Conservation (phyloP, 2,113 vertebrate species). For the Zingel zingel region DNA sequence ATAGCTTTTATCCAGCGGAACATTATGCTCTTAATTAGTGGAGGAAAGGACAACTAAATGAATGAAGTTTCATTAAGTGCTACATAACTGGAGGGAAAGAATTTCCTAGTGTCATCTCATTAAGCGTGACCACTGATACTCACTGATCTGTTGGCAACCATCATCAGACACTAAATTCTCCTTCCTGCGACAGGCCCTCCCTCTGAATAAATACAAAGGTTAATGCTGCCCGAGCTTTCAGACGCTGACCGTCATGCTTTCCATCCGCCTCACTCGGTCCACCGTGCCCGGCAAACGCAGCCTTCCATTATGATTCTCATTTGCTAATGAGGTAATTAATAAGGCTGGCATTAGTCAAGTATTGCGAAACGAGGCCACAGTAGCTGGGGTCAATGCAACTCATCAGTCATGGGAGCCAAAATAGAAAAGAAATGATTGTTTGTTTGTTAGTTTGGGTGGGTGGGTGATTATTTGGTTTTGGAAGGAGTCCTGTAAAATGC, state of each 20-base stretch:
- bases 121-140: slow-evolving; percentile 47
- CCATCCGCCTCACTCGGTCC: slow-evolving; percentile 15
- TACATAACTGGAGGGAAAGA: slow-evolving; percentile 44
- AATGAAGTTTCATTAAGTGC: slow-evolving; percentile 42
- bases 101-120: slow-evolving; percentile 57
- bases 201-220: slow-evolving; percentile 49
- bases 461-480: slow-evolving; percentile 8
- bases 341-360: slow-evolving; percentile 40
- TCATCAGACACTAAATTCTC: slow-evolving; percentile 16
- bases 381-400: slow-evolving; percentile 22
- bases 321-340: slow-evolving; percentile 72
- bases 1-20: slow-evolving; percentile 48
- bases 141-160: slow-evolving; percentile 29
- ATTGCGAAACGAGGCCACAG: slow-evolving; percentile 8
- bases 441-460: slow-evolving; percentile 28
- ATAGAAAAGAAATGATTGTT: slow-evolving; percentile 14
- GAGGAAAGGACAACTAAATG: slow-evolving; percentile 39
- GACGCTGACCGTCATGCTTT: slow-evolving; percentile 23
- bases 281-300: slow-evolving; percentile 7
- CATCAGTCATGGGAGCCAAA: slow-evolving; percentile 26
- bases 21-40: slow-evolving; percentile 47
- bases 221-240: slow-evolving; percentile 41
- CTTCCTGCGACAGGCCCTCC: not conserved
- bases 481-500: not conserved
- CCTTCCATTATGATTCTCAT: slow-evolving; percentile 53